Percentiles rank a stretch among this genome's conserved stretches.
Conservation (phyloP, 2,113 vertebrate genomes). For the Petroica traversi region DNA sequence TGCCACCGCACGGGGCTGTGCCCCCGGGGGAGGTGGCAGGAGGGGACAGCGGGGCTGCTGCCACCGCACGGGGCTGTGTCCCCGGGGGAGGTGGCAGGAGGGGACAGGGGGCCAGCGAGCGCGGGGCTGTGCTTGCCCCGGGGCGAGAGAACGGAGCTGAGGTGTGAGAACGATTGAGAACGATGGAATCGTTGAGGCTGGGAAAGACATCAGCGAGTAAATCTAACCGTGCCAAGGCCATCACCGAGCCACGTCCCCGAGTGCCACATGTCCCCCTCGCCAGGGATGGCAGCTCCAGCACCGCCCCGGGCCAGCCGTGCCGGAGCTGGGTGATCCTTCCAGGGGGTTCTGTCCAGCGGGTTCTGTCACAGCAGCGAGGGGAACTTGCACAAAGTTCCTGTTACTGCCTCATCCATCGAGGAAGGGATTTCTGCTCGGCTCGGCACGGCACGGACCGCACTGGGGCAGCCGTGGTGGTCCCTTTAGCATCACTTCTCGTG, state of each 20-base stretch:
- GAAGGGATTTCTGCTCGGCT: background rate
- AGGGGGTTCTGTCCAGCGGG: accelerated
- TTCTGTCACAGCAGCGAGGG: background rate
- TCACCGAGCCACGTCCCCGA: accelerated
- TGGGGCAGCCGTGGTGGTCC: background rate
- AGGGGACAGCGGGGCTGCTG: no score
- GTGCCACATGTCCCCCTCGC: no score
- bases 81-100: no score
- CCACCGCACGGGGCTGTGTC: background rate
- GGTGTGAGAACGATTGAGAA: accelerated
- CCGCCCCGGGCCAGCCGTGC: background rate
- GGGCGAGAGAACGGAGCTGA: background rate
- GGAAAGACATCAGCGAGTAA: background rate
- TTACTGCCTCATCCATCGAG: accelerated
- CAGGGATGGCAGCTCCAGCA: background rate
- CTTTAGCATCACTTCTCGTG: background rate
- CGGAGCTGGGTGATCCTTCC: accelerated
- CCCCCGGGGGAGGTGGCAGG: no score
- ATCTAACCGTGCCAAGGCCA: accelerated
- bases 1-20: no score
- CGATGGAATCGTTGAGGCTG: accelerated
- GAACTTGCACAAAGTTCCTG: background rate
- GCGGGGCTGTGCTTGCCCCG: background rate
- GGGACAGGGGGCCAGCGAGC: background rate
- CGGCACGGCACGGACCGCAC: accelerated